Conservation (phyloP, 2,888 invertebrate genomes). For the Carabus problematicus region DNA sequence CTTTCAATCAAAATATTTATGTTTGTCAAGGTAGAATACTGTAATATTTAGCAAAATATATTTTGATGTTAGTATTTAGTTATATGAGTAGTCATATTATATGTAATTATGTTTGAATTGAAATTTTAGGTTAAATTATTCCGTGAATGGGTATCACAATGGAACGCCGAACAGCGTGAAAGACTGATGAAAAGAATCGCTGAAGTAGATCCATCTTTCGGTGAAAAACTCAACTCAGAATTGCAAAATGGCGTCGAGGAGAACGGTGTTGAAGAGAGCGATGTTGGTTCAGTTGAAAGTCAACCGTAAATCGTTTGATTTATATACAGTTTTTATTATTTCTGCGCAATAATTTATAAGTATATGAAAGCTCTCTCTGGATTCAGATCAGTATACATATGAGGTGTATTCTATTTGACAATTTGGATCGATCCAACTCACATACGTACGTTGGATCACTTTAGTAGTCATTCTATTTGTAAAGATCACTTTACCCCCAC, state of each 20-base stretch:
- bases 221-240: slow-evolving; percentile 71
- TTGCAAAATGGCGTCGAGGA: slow-evolving; percentile 52
- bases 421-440: too few species aligned
- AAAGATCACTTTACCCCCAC: too few species aligned
- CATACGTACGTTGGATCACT: too few species aligned
- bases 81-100: neutral
- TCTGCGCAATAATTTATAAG: slow-evolving; percentile 10
- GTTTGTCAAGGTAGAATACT: too few species aligned
- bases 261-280: slow-evolving; percentile 46
- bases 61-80: too few species aligned
- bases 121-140: slow-evolving; percentile 75
- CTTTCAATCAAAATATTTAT: too few species aligned
- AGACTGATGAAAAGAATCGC: slow-evolving; percentile 72
- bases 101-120: slow-evolving; percentile 45
- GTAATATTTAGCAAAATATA: too few species aligned
- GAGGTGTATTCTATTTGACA: too few species aligned
- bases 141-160: slow-evolving; percentile 82
- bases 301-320: slow-evolving; percentile 35
- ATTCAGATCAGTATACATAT: too few species aligned
- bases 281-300: slow-evolving; percentile 51
- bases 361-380: neutral
- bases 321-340: slow-evolving; percentile 15
- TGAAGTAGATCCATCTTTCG: slow-evolving; percentile 76
- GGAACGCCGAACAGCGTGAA: slow-evolving; percentile 77
- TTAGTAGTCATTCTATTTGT: too few species aligned